Conservation (phyloP, 2,797 vertebrate genomes). For the Ctenosaura bakeri region DNA sequence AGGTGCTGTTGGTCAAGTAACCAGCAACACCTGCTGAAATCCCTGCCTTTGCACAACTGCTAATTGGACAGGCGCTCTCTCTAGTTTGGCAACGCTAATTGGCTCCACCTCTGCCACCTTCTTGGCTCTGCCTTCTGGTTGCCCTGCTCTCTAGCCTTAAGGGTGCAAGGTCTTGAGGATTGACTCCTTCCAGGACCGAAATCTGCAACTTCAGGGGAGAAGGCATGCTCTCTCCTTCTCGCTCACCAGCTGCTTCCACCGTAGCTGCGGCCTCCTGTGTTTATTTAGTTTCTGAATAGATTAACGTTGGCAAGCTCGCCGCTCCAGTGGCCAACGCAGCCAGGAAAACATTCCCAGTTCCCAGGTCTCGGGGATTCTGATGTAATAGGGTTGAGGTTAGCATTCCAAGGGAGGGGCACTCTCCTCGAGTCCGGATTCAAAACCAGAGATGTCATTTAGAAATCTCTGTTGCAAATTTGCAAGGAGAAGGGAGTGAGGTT, state of each 20-base stretch:
- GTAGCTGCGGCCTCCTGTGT: conserved; percentile 21
- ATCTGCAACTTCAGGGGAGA: too few relatives aligned
- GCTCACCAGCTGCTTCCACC: conserved; percentile 29
- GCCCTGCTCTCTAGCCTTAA: too few relatives aligned
- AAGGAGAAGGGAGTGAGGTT: neutral
- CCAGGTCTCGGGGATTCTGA: conserved; percentile 70
- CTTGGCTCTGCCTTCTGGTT: too few relatives aligned
- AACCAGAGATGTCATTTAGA: conserved; percentile 67
- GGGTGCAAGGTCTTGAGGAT: too few relatives aligned
- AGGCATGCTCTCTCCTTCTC: neutral
- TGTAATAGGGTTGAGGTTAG: conserved; percentile 72
- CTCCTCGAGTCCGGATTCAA: conserved; percentile 52
- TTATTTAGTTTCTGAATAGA: conserved; percentile 38
- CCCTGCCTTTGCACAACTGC: too few relatives aligned
- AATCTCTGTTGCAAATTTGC: conserved; percentile 1
- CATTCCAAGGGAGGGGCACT: conserved; percentile 49
- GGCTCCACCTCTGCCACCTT: too few relatives aligned
- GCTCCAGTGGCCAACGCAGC: conserved; percentile 52
- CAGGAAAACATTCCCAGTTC: conserved; percentile 66
- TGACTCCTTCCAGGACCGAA: too few relatives aligned
- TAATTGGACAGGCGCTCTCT: too few relatives aligned
- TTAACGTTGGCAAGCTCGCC: conserved; percentile 53
- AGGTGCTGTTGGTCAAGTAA: too few relatives aligned
- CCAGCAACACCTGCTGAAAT: too few relatives aligned
- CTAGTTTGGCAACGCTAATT: too few relatives aligned